Evolutionary conservation across 2,113 vertebrate species (phyloP).

Genomic region (Stegastes partitus): DNA sequence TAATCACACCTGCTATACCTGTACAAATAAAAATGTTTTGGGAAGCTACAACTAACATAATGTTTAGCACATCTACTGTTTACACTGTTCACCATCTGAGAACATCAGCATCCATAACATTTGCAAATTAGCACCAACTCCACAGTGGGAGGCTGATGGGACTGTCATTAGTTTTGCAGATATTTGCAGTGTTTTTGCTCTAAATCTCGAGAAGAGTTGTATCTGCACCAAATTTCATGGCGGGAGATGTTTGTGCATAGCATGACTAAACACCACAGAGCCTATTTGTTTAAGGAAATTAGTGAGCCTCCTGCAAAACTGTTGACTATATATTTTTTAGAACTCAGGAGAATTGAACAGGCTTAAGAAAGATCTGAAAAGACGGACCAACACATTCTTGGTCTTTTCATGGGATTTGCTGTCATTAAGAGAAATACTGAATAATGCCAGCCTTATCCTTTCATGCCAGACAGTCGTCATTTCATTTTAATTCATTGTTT

Average conservation of each 20-base stretch:
- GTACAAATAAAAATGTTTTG: no score
- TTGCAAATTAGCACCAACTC: not conserved
- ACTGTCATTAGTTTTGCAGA: not conserved
- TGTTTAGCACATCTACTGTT: not conserved
- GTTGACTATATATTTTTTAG: no score
- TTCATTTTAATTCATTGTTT: constrained; percentile 9
- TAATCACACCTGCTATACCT: no score
- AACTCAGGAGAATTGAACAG: not conserved
- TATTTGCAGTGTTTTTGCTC: not conserved
- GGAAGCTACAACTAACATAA: not conserved
- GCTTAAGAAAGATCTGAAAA: not conserved
- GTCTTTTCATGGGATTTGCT: constrained; percentile 23
- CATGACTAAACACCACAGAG: not conserved
- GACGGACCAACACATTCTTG: not conserved
- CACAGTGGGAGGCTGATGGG: not conserved
- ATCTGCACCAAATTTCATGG: not conserved
- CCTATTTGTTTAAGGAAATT: not conserved
- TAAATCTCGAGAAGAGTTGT: not conserved
- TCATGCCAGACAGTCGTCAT: not conserved
- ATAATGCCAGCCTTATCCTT: constrained; percentile 18
- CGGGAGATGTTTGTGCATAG: not conserved
- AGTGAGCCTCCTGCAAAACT: not conserved
- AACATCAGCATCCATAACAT: not conserved
- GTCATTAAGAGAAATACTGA: constrained; percentile 22
- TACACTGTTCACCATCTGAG: not conserved